Evolutionary conservation across 2,797 vertebrate genomes (phyloP).

Genomic region (Potorous gilbertii): DNA sequence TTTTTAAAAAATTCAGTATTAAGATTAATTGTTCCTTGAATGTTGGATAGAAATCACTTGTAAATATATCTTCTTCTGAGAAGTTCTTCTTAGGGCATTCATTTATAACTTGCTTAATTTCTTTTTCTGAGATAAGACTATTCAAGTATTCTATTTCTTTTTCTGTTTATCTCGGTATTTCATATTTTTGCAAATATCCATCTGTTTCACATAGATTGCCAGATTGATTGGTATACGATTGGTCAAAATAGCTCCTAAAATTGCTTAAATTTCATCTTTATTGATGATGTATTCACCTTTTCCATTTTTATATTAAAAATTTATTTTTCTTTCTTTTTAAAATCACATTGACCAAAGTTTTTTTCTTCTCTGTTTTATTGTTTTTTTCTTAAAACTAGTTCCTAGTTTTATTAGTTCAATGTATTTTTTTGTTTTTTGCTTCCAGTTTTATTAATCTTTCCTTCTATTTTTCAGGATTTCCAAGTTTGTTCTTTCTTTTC

Average conservation of each 20-base stretch:
- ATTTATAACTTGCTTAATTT: neutral
- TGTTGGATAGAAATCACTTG: too few relatives aligned
- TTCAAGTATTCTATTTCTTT: neutral
- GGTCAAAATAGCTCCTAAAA: neutral
- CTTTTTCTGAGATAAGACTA: neutral
- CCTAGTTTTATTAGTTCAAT: neutral
- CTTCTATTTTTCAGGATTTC: neutral
- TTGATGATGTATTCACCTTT: neutral
- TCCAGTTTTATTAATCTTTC: neutral
- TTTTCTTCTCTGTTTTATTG: neutral
- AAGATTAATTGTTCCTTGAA: too few relatives aligned
- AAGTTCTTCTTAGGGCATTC: neutral
- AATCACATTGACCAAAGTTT: neutral
- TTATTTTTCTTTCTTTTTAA: neutral
- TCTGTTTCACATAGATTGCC: neutral
- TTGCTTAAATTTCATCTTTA: neutral
- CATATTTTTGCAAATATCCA: neutral
- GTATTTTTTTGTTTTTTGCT: neutral
- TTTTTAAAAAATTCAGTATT: too few relatives aligned
- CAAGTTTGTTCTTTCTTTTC: neutral
- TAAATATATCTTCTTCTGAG: neutral
- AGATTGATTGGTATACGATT: neutral
- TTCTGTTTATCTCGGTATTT: neutral
- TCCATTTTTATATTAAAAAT: neutral
- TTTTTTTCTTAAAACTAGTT: neutral